These are phyloP conservation scores for Scaptomyza graminum DNA, from an alignment of 1,140 invertebrate genomes.

Conservation along the genomic window DNA sequence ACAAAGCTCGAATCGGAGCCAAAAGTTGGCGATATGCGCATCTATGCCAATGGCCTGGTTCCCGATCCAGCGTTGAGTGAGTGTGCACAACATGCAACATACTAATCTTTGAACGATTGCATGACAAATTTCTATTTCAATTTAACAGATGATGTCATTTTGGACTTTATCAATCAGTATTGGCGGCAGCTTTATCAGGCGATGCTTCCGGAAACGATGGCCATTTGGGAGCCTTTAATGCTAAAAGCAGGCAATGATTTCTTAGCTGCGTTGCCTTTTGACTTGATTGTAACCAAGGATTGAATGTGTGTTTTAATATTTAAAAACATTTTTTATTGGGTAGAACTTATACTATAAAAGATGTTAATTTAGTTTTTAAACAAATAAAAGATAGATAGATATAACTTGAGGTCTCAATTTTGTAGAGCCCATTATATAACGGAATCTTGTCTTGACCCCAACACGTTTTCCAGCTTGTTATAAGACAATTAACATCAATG, in stretches of 20 bases:
- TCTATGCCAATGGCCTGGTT: slow-evolving; percentile 76
- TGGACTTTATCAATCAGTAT: slow-evolving; percentile 81
- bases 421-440: neutral
- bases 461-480: neutral
- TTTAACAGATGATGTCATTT: slow-evolving; percentile 67
- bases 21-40: slow-evolving; percentile 73
- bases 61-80: slow-evolving; percentile 79
- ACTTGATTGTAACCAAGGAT: slow-evolving; percentile 64
- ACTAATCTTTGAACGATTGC: neutral
- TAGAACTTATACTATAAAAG: slow-evolving; percentile 31
- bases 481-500: neutral
- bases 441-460: neutral
- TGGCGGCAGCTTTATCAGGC: slow-evolving; percentile 73
- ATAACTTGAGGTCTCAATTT: neutral
- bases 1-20: slow-evolving; percentile 72
- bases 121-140: neutral
- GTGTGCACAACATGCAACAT: slow-evolving; percentile 2
- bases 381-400: slow-evolving; percentile 44
- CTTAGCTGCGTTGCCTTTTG: slow-evolving; percentile 70
- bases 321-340: slow-evolving; percentile 27
- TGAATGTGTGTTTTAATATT: slow-evolving; percentile 10
- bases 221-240: slow-evolving; percentile 70
- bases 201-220: slow-evolving; percentile 71
- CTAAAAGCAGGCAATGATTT: slow-evolving; percentile 71
- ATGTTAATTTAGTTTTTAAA: slow-evolving; percentile 65